Evolutionary conservation across 2,113 vertebrate species (phyloP).

Genomic region (Ptychochromis oligacanthus): DNA sequence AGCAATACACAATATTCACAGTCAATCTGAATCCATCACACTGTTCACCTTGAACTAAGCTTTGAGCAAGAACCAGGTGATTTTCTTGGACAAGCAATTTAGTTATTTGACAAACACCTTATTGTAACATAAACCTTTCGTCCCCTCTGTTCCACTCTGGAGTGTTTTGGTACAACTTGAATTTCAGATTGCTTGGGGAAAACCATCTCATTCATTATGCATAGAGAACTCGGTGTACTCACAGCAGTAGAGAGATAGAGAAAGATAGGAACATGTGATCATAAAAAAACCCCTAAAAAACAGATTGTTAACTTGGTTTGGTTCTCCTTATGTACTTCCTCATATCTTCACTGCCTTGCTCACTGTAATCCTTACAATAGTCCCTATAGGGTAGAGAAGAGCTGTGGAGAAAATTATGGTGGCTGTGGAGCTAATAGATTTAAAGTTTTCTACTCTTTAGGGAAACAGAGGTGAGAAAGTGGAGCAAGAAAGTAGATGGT

Average conservation of each 20-base stretch:
- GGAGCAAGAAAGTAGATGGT: too few relatives aligned
- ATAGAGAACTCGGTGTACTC: conserved; percentile 16
- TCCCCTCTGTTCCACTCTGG: conserved; percentile 8
- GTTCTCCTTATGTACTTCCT: neutral
- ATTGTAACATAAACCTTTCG: conserved; percentile 28
- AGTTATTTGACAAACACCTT: conserved; percentile 7
- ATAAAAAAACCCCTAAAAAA: too few relatives aligned
- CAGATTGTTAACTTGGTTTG: neutral
- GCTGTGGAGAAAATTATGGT: neutral
- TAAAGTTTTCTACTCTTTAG: too few relatives aligned
- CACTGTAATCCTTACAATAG: neutral
- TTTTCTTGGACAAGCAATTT: neutral
- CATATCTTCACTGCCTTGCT: neutral
- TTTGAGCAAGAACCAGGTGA: neutral
- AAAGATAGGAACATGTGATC: neutral
- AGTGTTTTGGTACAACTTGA: conserved; percentile 46
- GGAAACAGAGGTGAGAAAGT: neutral
- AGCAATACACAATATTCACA: neutral
- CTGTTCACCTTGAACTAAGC: neutral
- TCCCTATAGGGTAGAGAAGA: too few relatives aligned
- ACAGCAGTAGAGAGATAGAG: neutral
- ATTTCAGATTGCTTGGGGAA: conserved; percentile 52
- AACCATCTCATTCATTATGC: conserved; percentile 62
- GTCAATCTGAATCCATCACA: neutral
- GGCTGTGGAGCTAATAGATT: neutral